Base-by-base conservation (phyloP, 2,113 vertebrate genomes). In the Tragelaphus buxtoni region DNA sequence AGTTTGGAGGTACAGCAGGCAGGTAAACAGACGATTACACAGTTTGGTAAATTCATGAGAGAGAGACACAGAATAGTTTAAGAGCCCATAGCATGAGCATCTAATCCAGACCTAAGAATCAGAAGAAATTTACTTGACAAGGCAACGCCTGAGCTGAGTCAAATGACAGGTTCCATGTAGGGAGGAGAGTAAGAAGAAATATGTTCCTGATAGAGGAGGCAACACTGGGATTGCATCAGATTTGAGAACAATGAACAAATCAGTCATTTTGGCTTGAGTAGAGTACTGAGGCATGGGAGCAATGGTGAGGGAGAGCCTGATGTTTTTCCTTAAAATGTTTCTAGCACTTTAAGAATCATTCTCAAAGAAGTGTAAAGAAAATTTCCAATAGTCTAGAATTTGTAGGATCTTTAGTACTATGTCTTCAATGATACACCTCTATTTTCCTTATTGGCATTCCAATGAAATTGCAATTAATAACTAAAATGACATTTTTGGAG, bases 281-380 rank as follows among this genome's bases (percentile, higher is more conserved):
- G 24, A 32, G 1, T 58, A 13, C n/a, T 81, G 76, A 88, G 9
- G 9, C 16, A 32, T 3, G 82, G 82, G 84, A 56, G n/a, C 10
- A 32, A 18, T 56, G 5, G 14, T 81, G 24, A 51, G 6, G 22
- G n/a, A 76, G n/a, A 79, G 1, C 11, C 35, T 12, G 60, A 1
- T 20, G 30, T 39, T 30, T 95, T 88, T 79, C 45, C 84, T 82
- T 28, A 45, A 92, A 94, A 74, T 17, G 39, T 13, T 85, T 94
- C 82, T 84, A 65, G 47, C 88, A 65, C 14, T 42, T n/a, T 9
- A 93, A 79, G 28, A 74, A 74, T 35, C 17, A 5, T n/a, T 94
- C 51, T 90, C 35, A 80, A 65, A 74, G 69, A 86, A 53, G 4
- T 9, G 18, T 72, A 26, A 49, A 58, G 51, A 72, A 91, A 96